Conservation (phyloP, 2,888 invertebrate species). For the Cantharis rufa region DNA sequence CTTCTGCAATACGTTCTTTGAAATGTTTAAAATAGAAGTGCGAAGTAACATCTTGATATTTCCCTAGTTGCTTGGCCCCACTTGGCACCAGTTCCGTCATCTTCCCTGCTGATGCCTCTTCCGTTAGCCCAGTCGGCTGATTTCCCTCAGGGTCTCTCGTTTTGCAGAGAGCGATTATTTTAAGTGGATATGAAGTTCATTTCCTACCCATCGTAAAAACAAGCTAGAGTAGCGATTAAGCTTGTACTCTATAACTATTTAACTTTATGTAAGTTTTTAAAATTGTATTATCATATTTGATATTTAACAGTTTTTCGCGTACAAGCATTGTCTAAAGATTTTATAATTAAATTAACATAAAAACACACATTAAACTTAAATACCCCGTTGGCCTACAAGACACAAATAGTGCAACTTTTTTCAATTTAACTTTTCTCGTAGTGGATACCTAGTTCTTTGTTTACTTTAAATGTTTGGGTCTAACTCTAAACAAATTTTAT, state of each 20-base stretch:
- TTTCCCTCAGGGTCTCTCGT: slow-evolving; percentile 55
- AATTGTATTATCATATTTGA: background rate
- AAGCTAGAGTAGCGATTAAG: slow-evolving; percentile 23
- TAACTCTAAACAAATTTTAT: background rate
- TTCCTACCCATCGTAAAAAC: slow-evolving; percentile 40
- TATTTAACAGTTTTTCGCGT: background rate
- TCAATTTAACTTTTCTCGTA: background rate
- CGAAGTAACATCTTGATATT: slow-evolving; percentile 46
- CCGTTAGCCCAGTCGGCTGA: slow-evolving; percentile 46
- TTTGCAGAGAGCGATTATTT: slow-evolving; percentile 53
- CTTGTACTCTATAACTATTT: slow-evolving; percentile 26
- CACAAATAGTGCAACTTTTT: background rate
- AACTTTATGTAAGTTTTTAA: slow-evolving; percentile 14
- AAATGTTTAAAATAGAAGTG: slow-evolving; percentile 41
- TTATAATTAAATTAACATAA: background rate
- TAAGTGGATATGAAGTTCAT: slow-evolving; percentile 55
- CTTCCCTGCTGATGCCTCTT: slow-evolving; percentile 36
- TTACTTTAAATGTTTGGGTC: background rate
- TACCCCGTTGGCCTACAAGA: background rate
- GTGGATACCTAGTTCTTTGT: background rate
- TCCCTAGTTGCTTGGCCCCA: slow-evolving; percentile 45
- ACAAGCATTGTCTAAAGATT: background rate
- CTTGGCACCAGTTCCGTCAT: slow-evolving; percentile 47
- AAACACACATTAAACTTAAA: background rate
- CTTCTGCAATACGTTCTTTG: slow-evolving; percentile 6